phyloP scores from a whole-genome alignment of 2,113 vertebrate species.

The Scophthalmus maximus region DNA sequence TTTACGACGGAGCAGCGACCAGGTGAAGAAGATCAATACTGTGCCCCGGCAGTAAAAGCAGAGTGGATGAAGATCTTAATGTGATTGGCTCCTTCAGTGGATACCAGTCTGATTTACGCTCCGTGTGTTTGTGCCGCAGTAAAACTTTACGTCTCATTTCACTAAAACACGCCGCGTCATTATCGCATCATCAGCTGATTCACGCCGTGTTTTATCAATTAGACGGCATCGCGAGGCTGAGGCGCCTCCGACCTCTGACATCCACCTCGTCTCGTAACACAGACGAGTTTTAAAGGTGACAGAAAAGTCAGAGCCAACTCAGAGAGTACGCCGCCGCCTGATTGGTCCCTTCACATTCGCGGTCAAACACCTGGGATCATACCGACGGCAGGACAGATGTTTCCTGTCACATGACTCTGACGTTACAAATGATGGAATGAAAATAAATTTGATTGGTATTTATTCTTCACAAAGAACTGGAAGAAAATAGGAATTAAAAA shows the following conservation, averaged over 20 bases:
- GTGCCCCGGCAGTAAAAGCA: constrained; percentile 76
- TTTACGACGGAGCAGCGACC: constrained; percentile 55
- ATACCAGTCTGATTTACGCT: constrained; percentile 71
- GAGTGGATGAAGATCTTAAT: constrained; percentile 79
- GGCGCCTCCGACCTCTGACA: constrained; percentile 45
- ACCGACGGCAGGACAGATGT: too few relatives aligned
- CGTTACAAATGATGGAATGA: too few relatives aligned
- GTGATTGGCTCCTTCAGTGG: constrained; percentile 77
- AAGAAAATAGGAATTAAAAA: too few relatives aligned
- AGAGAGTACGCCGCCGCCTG: neutral
- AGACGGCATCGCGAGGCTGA: neutral
- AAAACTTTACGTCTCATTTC: constrained; percentile 73
- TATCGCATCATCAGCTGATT: constrained; percentile 72
- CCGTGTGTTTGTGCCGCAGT: constrained; percentile 65
- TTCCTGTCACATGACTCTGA: too few relatives aligned
- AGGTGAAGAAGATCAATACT: constrained; percentile 70
- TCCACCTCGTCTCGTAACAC: constrained; percentile 8
- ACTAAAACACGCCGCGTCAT: constrained; percentile 57
- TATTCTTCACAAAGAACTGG: too few relatives aligned
- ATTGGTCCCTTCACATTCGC: neutral
- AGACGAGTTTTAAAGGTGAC: neutral
- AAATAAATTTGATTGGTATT: too few relatives aligned
- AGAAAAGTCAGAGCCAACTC: neutral
- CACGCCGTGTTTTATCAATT: constrained; percentile 64
- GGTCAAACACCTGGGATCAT: neutral